phyloP scores from a whole-genome alignment of 2,797 vertebrate genomes.

The Microctenopoma stevenorrisi region DNA sequence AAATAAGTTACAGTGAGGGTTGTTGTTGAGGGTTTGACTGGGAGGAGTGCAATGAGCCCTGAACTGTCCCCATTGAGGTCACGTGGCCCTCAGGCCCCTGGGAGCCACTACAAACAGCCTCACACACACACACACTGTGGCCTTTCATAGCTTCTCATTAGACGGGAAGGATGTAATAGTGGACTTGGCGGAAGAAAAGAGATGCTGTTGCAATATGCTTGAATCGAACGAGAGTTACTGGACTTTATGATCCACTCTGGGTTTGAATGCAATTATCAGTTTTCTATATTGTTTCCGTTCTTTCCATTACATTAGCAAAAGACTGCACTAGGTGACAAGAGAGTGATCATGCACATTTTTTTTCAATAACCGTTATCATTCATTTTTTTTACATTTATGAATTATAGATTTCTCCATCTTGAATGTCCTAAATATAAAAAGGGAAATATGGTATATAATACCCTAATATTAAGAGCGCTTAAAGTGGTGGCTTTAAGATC shows the following conservation, averaged over 20 bases:
- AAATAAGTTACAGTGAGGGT: constrained; percentile 43
- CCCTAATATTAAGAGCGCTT: constrained; percentile 13
- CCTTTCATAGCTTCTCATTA: constrained; percentile 67
- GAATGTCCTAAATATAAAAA: background rate
- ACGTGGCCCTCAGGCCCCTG: constrained; percentile 45
- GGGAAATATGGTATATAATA: background rate
- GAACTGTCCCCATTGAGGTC: constrained; percentile 42
- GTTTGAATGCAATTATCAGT: constrained; percentile 25
- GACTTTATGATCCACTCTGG: constrained; percentile 12
- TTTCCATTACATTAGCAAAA: constrained; percentile 2
- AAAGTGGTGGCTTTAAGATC: constrained; percentile 6
- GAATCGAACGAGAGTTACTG: constrained; percentile 14
- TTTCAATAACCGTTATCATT: constrained; percentile 2
- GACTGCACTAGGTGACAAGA: background rate
- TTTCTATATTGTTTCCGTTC: background rate
- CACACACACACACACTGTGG: constrained; percentile 57
- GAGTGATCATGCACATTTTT: constrained; percentile 14
- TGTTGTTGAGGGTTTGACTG: constrained; percentile 45
- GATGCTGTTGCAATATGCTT: constrained; percentile 49
- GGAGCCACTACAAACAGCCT: constrained; percentile 43
- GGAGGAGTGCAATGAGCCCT: constrained; percentile 34
- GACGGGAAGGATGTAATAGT: constrained; percentile 49
- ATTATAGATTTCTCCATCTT: constrained; percentile 11
- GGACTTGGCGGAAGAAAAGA: constrained; percentile 56
- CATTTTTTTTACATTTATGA: background rate